Evolutionary conservation across 2,888 invertebrate genomes (phyloP).

Genomic region (Dioctria linearis): DNA sequence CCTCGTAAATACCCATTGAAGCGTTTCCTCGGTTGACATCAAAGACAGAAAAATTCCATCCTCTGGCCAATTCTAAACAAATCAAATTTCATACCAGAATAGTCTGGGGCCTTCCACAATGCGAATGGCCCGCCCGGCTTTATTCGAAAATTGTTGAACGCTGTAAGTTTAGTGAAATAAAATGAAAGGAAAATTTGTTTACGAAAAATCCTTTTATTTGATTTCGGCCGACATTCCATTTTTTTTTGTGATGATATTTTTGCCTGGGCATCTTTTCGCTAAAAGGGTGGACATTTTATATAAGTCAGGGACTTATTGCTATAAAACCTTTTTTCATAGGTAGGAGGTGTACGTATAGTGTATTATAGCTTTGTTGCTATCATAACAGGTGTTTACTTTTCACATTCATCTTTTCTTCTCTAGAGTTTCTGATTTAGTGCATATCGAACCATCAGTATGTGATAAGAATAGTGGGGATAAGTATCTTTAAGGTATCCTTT

Average conservation of each 20-base stretch:
- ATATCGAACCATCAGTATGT: constrained; percentile 32
- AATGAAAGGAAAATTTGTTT: constrained; percentile 46
- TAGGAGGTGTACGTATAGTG: no score
- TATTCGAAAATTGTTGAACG: neutral
- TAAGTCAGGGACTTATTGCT: constrained; percentile 43
- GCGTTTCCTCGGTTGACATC: constrained; percentile 35
- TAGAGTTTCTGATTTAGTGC: constrained; percentile 29
- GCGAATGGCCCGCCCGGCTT: neutral
- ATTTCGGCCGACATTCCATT: constrained; percentile 44
- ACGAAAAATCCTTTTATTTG: constrained; percentile 45
- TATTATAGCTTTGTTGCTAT: constrained; percentile 22
- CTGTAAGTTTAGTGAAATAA: neutral
- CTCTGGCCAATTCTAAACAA: constrained; percentile 47
- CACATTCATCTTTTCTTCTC: constrained; percentile 25
- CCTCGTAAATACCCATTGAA: constrained; percentile 34
- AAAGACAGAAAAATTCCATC: constrained; percentile 42
- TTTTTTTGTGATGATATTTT: constrained; percentile 48
- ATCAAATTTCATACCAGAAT: constrained; percentile 41
- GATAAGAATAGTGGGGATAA: constrained; percentile 31
- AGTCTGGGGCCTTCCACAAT: constrained; percentile 19
- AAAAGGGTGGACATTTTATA: constrained; percentile 18
- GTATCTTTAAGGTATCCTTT: constrained; percentile 42
- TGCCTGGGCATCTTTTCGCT: constrained; percentile 17
- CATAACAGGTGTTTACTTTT: constrained; percentile 23
- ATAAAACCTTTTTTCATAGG: constrained; percentile 35